These are phyloP conservation scores for Cisticola juncidis DNA, from an alignment of 2,113 vertebrate genomes.

Conservation along the genomic window DNA sequence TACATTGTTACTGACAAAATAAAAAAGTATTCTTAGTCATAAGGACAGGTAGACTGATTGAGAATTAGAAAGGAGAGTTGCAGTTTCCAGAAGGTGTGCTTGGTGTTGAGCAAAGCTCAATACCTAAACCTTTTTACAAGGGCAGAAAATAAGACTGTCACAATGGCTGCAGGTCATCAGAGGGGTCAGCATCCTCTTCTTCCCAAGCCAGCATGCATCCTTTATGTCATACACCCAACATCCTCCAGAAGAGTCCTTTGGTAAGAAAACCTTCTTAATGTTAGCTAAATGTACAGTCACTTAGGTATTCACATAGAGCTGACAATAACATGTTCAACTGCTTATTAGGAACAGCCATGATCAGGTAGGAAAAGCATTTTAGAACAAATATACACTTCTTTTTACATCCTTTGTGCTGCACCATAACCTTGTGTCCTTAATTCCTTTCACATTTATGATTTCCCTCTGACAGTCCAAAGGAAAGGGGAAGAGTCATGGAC, in stretches of 20 bases:
- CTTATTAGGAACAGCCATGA: neutral
- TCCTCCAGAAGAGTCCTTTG: neutral
- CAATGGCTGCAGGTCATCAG: neutral
- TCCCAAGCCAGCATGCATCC: neutral
- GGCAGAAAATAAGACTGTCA: neutral
- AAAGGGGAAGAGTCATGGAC: neutral
- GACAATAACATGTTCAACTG: neutral
- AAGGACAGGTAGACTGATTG: neutral
- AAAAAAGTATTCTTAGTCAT: neutral
- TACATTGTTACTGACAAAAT: neutral
- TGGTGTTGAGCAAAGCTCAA: neutral
- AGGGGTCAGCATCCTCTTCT: neutral
- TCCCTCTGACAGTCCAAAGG: neutral
- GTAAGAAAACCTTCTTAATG: neutral
- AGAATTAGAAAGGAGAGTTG: neutral
- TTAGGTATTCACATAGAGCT: neutral
- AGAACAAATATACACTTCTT: neutral
- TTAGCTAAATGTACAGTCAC: neutral
- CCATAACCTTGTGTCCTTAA: neutral
- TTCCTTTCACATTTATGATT: neutral
- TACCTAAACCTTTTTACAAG: neutral
- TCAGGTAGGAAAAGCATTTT: neutral
- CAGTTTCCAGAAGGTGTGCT: neutral
- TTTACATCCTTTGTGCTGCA: neutral
- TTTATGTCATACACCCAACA: neutral